Base-by-base conservation (phyloP, 1,140 invertebrate species). In the Hermetia illucens region DNA sequence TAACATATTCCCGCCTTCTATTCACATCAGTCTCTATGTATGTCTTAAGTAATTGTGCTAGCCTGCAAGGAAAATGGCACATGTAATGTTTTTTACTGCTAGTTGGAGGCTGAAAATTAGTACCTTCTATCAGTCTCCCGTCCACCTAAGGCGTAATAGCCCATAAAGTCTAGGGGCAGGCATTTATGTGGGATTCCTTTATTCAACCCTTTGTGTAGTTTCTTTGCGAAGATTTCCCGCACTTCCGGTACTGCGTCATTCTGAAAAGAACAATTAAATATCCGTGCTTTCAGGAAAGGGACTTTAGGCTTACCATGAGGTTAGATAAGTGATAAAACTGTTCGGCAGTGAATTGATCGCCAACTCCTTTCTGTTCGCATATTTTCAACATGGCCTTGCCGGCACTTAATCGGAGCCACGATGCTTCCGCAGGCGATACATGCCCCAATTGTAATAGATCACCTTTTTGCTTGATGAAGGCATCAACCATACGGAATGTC, bases 321-420 rank as follows among this genome's bases (percentile, higher is more conserved):
- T 83, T 76, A 1, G 91, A 90, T 12, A 96, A 66, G 50, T 86
- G 86, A 55, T 92, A 92, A 65, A 93, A 97, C 64, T 96, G 92
- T 51, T 94, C 89, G 2, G 84, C 79, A 8, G 81, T 87, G 50
- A 90, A 90, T 53, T 94, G 84, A 64, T 96, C 91, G 13, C 89
- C 86, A 31, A 94, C 92, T 39, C 84, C 87, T 58, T 91, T 91
- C 54, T 94, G 89, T 55, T 96, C 90, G 62, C 88, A 92, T 25
- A 96, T 83, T 64, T 96, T 96, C 17, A 98, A 61, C 82, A 97
- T 94, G 12, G 89, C 89, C 57, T 82, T 86, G 18, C 90, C 92
- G 20, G 93, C 91, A 15, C 85, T 77, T 4, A 95, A 63, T 39
- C 92, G 71, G 21, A 98, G 55, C 74, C 91, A 88, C 6, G 91